These are phyloP conservation scores for Paradoxurus hermaphroditus DNA, from an alignment of 2,113 vertebrate genomes.

Conservation along the genomic window DNA sequence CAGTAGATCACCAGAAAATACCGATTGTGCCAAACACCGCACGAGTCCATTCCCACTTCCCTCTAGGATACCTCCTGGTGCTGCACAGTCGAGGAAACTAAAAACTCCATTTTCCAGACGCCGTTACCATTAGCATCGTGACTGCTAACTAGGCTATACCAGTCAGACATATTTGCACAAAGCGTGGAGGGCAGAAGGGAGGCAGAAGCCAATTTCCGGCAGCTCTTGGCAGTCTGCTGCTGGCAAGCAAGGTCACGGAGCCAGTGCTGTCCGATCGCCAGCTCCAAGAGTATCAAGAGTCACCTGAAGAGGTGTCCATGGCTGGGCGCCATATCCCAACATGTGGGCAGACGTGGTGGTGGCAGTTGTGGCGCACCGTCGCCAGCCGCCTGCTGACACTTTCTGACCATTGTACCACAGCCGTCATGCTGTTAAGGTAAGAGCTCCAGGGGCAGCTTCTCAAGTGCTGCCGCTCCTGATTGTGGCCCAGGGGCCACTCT, in stretches of 20 bases:
- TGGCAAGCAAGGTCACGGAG: not conserved
- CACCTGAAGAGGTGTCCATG: not conserved
- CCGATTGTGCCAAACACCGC: not conserved
- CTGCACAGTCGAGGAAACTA: not conserved
- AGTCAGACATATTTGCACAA: not conserved
- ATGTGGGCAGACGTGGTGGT: not conserved
- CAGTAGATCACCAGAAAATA: not conserved
- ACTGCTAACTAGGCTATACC: not conserved
- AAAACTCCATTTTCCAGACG: not conserved
- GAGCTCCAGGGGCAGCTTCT: not conserved
- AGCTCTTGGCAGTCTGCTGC: not conserved
- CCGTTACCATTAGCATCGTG: not conserved
- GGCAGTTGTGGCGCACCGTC: not conserved
- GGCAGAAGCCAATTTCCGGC: not conserved
- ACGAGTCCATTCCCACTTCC: not conserved
- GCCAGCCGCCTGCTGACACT: not conserved
- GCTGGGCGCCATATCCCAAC: no score
- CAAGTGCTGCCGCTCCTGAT: not conserved
- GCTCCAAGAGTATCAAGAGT: not conserved
- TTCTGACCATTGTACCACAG: not conserved
- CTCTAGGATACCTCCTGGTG: not conserved
- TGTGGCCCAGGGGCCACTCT: not conserved
- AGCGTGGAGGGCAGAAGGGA: not conserved
- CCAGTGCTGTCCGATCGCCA: not conserved
- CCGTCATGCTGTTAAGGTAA: not conserved